These are phyloP conservation scores for Cotesia congregata DNA, from an alignment of 2,888 invertebrate species.

Conservation along the genomic window DNA sequence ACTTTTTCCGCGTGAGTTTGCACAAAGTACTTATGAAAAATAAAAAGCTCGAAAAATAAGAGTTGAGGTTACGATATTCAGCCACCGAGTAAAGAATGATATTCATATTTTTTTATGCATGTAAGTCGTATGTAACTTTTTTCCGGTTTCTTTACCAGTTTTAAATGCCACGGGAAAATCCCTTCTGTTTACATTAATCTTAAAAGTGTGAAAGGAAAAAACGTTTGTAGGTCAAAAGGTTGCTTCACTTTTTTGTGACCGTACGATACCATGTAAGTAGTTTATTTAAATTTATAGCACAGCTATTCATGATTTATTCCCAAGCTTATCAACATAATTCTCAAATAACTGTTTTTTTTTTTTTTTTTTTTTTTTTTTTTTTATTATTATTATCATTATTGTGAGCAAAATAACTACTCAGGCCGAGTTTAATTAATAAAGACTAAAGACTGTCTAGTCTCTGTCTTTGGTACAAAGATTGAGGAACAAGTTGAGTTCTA, in stretches of 20 bases:
- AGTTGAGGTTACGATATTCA: neutral
- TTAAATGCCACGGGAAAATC: neutral
- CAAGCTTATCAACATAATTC: neutral
- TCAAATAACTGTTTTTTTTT: neutral
- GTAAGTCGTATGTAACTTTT: neutral
- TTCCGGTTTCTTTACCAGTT: neutral
- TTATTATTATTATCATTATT: no score
- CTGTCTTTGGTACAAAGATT: neutral
- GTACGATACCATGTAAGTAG: neutral
- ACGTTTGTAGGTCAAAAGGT: neutral
- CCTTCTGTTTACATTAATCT: neutral
- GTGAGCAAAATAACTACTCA: no score
- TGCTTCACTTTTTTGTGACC: neutral
- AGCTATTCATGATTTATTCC: neutral
- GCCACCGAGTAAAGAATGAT: neutral
- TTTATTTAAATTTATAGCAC: conserved; percentile 1
- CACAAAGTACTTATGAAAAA: conserved; percentile 28
- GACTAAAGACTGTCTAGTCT: neutral
- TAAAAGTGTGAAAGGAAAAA: neutral
- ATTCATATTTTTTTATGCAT: neutral
- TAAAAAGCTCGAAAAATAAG: neutral
- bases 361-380: neutral
- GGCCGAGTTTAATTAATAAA: no score
- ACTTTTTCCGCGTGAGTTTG: conserved; percentile 13
- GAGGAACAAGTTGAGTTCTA: neutral